phyloP scores from a whole-genome alignment of 64 coral and sea anemone species.

The Pachyseris speciosa region DNA sequence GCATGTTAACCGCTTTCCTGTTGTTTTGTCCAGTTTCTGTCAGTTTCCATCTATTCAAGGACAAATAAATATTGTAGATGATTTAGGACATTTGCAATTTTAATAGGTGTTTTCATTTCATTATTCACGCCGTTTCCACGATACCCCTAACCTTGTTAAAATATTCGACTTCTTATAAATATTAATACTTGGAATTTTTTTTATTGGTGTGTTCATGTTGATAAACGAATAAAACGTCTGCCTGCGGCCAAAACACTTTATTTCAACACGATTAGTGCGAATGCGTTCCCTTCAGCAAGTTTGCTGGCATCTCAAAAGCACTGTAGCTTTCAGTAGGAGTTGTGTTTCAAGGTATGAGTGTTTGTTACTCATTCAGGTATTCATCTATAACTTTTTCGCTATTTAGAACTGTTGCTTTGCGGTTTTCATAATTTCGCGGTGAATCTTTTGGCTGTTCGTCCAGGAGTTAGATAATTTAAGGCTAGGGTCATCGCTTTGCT shows the following conservation, averaged over 20 bases:
- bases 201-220: neutral
- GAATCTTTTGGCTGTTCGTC: no score
- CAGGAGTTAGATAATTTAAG: no score
- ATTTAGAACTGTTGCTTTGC: no score
- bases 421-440: no score
- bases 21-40: no score
- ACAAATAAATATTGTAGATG: no score
- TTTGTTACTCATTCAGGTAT: neutral
- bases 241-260: neutral
- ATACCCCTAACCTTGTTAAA: constrained; percentile 5
- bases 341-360: neutral
- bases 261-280: neutral
- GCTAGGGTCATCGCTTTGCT: no score
- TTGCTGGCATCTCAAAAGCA: neutral
- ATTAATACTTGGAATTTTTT: constrained; percentile 3
- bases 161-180: constrained; percentile 22
- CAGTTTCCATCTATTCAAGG: no score
- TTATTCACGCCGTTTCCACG: constrained; percentile 17
- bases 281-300: neutral
- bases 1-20: no score
- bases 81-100: no score
- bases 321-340: neutral
- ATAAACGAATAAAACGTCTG: neutral
- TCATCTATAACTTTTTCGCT: neutral
- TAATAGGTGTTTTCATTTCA: neutral